Evolutionary conservation across 2,113 vertebrate genomes (phyloP), one percentile per base, ranked within the genome.

Genomic region (Halcyon malimbica): DNA sequence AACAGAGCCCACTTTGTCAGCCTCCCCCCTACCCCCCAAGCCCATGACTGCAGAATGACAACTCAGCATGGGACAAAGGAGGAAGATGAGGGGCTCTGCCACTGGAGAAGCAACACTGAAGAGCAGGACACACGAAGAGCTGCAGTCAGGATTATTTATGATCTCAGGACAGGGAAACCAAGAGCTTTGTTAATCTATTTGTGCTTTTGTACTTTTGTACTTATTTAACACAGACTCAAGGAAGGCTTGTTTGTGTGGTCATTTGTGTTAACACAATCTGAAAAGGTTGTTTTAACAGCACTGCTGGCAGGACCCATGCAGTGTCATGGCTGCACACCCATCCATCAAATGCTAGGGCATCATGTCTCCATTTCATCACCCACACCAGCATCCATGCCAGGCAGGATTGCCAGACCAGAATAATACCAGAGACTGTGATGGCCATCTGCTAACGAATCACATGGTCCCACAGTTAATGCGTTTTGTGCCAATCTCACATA

Each of bases 101-200:
- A 2, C n/a, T 26, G 41, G 10, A 73, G n/a, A 68, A 80, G 24
- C 17, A 67, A 15, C 0, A 0, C 13, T 37, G 7, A 42, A 63
- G 56, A 44, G 42, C 23, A 89, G 25, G 51, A 42, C 9, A 29
- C 16, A 16, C 1, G 3, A 59, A 63, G 9, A 18, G 42, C 17
- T 26, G 57, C 44, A 62, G 44, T 5, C 41, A 39, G 48, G 23
- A 18, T 11, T 3, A 2, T 20, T 23, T 50, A 39, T 69, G 31
- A 41, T n/a, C 59, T 35, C 54, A n/a, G 31, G 12, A 35, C n/a
- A 63, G 42, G 31, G 31, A 60, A 76, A 68, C 41, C 2, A 5
- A 71, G 33, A 64, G 14, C 14, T 14, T 16, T 59, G 23, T 37
- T 33, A 11, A 67, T 44, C 1, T 1, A 13, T 74, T 46, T 46